A percentile compares a stretch with the other conserved stretches of the same genome.
Conservation (phyloP, 2,113 vertebrate species). For the Actenoides hombroni region DNA sequence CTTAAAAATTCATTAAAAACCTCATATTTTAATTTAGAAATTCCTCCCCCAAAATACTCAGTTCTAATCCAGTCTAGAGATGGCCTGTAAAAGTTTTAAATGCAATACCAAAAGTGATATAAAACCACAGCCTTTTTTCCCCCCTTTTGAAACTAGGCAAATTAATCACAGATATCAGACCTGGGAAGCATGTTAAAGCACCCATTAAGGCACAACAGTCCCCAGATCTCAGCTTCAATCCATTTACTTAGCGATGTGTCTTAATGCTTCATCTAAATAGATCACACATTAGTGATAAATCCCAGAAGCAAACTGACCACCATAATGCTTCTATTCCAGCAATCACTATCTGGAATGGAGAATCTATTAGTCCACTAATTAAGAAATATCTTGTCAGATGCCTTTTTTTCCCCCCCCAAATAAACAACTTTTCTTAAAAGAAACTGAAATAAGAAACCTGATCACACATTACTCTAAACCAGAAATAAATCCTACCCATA, state of each 20-base stretch:
- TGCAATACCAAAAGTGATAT: background rate
- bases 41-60: background rate
- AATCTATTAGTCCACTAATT: background rate
- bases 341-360: background rate
- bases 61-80: background rate
- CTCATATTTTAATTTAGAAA: background rate
- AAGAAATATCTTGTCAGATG: background rate
- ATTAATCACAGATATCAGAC: background rate
- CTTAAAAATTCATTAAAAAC: background rate
- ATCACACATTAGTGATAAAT: background rate
- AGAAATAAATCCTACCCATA: background rate
- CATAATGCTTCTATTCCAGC: background rate
- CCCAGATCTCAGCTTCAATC: background rate
- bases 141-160: background rate
- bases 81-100: background rate
- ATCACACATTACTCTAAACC: background rate
- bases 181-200: background rate
- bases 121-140: background rate
- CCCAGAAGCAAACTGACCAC: background rate
- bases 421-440: background rate
- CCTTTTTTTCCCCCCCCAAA: fast-evolving
- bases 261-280: background rate
- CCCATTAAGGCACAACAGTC: background rate
- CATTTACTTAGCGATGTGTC: background rate
- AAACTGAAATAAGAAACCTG: background rate